A percentile compares a stretch with the other conserved stretches of the same genome.
Evolutionary conservation across 2,888 invertebrate genomes (phyloP).

Genomic region (Chromoteleia sp.): DNA sequence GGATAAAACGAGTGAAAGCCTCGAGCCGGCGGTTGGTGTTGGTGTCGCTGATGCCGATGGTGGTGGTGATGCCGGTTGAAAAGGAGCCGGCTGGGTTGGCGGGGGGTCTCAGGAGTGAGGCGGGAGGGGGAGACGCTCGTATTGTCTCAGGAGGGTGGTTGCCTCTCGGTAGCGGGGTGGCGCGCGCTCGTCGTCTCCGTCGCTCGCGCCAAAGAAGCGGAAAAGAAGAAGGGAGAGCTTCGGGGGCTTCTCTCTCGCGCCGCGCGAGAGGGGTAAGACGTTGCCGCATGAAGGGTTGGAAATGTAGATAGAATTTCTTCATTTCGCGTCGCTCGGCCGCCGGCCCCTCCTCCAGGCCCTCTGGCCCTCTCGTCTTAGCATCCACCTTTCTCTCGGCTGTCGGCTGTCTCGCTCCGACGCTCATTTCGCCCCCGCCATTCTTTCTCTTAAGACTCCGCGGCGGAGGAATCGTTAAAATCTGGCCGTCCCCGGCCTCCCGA

Average conservation of each 20-base stretch:
- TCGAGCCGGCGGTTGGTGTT: slow-evolving; percentile 70
- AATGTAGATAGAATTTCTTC: slow-evolving; percentile 88
- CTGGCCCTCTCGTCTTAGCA: slow-evolving; percentile 83
- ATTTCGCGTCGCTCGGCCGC: slow-evolving; percentile 85
- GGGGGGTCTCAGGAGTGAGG: too few relatives aligned
- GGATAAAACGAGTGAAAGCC: slow-evolving; percentile 65
- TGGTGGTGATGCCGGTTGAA: slow-evolving; percentile 79
- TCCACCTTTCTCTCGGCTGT: slow-evolving; percentile 75
- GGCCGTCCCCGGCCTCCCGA: slow-evolving; percentile 82
- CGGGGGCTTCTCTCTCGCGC: slow-evolving; percentile 33
- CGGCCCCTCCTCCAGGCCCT: slow-evolving; percentile 75
- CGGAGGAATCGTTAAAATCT: slow-evolving; percentile 85
- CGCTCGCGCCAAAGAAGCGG: slow-evolving; percentile 72
- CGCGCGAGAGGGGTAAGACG: slow-evolving; percentile 81
- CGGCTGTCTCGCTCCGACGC: slow-evolving; percentile 75
- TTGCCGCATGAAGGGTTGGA: slow-evolving; percentile 85
- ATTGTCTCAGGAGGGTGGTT: slow-evolving; percentile 83
- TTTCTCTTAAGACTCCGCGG: slow-evolving; percentile 85
- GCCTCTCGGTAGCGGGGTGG: slow-evolving; percentile 74
- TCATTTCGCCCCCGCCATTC: slow-evolving; percentile 83
- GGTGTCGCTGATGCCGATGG: slow-evolving; percentile 69
- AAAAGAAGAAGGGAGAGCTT: slow-evolving; percentile 67
- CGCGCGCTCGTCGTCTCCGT: slow-evolving; percentile 45
- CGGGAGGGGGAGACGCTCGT: slow-evolving; percentile 76
- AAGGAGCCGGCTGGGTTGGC: slow-evolving; percentile 73